Conservation (phyloP, 2,888 invertebrate genomes). For the Apotomis capreana region DNA sequence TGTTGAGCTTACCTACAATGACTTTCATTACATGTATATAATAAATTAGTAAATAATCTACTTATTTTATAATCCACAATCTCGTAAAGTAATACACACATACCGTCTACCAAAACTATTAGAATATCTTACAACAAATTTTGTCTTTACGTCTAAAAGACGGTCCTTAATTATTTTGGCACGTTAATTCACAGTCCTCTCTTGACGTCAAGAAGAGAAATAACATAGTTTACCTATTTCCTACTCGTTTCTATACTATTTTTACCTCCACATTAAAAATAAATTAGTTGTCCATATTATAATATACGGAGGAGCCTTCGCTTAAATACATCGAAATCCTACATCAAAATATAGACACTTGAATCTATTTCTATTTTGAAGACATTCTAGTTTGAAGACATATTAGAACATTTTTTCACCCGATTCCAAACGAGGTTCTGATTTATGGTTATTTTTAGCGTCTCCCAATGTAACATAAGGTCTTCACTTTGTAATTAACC, state of each 20-base stretch:
- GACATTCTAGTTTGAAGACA: neutral
- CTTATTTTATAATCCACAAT: conserved; percentile 25
- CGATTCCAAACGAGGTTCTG: neutral
- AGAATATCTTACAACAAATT: conserved; percentile 35
- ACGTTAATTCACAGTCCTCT: conserved; percentile 64
- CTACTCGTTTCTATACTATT: conserved; percentile 20
- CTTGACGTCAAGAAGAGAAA: conserved; percentile 45
- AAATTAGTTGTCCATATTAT: neutral
- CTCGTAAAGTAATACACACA: conserved; percentile 29
- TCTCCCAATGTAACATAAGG: no score
- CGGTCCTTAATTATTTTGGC: conserved; percentile 61
- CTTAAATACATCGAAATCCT: neutral
- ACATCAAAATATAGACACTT: neutral
- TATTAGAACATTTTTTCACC: neutral
- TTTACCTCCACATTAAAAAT: conserved; percentile 9
- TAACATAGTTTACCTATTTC: conserved; percentile 35
- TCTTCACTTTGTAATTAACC: no score
- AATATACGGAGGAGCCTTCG: neutral
- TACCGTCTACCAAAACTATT: conserved; percentile 36
- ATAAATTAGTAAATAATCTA: conserved; percentile 25
- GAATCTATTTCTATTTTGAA: no score
- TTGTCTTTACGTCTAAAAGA: conserved; percentile 39
- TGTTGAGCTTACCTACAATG: conserved; percentile 36
- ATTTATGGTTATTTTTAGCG: no score
- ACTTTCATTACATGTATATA: conserved; percentile 39